Evolutionary conservation across 2,113 vertebrate species (phyloP), one percentile per base, ranked within the genome.

Genomic region (Ptilorrhoa leucosticta): DNA sequence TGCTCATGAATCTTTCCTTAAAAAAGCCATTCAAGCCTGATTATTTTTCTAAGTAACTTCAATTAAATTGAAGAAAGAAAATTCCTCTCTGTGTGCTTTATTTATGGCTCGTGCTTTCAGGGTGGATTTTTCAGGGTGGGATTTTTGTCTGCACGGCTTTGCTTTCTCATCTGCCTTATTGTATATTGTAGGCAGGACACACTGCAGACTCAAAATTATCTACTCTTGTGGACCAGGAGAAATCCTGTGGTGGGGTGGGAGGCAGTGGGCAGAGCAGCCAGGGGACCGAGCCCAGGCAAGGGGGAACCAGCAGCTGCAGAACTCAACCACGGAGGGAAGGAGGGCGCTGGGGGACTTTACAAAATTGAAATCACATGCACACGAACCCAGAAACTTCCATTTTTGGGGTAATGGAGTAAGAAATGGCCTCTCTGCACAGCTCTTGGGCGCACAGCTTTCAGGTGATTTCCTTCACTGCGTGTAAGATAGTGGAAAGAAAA

Each of bases 1-100:
- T 97, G 97, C 97, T 98, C 96, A 89, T 97, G 83, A 97, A 96
- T 97, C 97, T 97, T 97, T 97, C 96, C 97, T 97, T 96, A 69
- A 97, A 97, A 98, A 98, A 98, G 98, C 97, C 97, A 98, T 98
- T 98, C 97, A 97, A 98, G 97, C 97, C 97, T 98, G 98, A 98
- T 98, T 98, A 98, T 98, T 98, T 98, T 98, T 98, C 97, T 98
- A 98, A 98, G 96, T 98, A 98, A 98, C 96, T 98, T 98, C 97
- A 98, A 98, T 98, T 98, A 98, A 98, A 98, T 97, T 98, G 97
- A 98, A 98, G 96, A 95, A 97, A 96, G 95, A 94, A 97, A 95
- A 80, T 70, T 68, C 78, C 65, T 98, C 56, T 97, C 96, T 95
- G 81, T 95, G 93, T 97, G 92, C 54, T 97, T 97, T 97, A 87